Base-by-base conservation (phyloP, 2,797 vertebrate species). In the Oreochromis mossambicus region DNA sequence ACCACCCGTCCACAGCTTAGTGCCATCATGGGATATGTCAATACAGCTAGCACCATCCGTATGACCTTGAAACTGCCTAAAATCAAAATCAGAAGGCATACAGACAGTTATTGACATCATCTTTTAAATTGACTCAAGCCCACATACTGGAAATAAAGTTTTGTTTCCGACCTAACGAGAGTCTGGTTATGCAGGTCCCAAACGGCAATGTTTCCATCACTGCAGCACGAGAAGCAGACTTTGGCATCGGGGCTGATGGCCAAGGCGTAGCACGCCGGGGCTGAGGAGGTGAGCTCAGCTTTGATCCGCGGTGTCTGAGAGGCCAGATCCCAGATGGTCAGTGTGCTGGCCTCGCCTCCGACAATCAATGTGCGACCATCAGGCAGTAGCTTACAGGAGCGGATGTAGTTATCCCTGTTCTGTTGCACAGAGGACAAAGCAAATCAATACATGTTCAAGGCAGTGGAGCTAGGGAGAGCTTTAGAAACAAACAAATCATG, bases 291-390 rank as follows among this genome's bases (percentile, higher is more conserved):
- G 94, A 99, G 95, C 94, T 99, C 98, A 2, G 98, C 98, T 94
- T 99, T 99, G 94, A 99, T 99, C 80, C 98, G 97, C 0, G 98
- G 98, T 86, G 98, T 99, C 12, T 97, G 98, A 70, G 98, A 98
- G 86, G 98, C 98, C 95, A 99, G 94, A 94, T 99, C 98, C 98
- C 98, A 99, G 94, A 99, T 99, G 95, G 98, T 98, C 96, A 99
- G 94, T 0, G 98, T 99, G 94, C 98, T 99, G 95, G 96, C 96
- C 93, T 96, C 96, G 8, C 96, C 96, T 82, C 96, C 96, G 6
- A 96, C 96, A 48, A 96, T 96, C 91, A 96, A 94, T 83, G 96
- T 96, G 87, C 96, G 96, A 43, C 96, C 96, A 79, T 96, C 96
- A 58, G 96, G 95, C 87, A 96, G 95, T 85, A 96, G 95, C 92